phyloP scores from a whole-genome alignment of 2,797 vertebrate genomes.

The Lithobates sylvaticus region DNA sequence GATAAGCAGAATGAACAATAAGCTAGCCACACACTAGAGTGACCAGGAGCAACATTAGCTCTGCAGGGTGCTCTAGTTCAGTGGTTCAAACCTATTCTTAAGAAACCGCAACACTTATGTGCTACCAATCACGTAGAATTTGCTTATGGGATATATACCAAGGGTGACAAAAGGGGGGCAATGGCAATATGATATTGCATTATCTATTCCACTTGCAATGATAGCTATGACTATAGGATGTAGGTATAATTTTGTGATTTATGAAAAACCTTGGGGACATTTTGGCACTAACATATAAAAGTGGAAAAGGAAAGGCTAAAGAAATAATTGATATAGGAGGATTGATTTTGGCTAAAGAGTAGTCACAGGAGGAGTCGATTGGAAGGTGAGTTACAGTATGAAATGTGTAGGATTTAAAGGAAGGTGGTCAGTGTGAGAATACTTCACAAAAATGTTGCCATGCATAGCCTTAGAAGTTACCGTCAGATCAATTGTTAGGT shows the following conservation, averaged over 20 bases:
- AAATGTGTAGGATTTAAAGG: background rate
- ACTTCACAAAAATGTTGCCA: background rate
- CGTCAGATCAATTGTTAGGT: background rate
- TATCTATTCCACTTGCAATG: slow-evolving; percentile 29
- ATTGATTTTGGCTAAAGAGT: background rate
- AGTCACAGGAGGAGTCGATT: background rate
- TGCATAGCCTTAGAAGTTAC: background rate
- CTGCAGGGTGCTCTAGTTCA: slow-evolving; percentile 38
- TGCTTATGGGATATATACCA: slow-evolving; percentile 26
- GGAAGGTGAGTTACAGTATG: background rate
- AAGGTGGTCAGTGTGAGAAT: background rate
- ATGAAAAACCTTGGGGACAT: background rate
- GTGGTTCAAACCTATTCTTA: slow-evolving; percentile 43
- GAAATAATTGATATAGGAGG: background rate
- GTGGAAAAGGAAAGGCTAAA: background rate
- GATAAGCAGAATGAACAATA: slow-evolving; percentile 37
- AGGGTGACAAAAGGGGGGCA: slow-evolving; percentile 4
- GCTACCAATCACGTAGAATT: slow-evolving; percentile 39
- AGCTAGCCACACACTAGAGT: slow-evolving; percentile 38
- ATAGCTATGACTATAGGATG: background rate
- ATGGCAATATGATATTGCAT: slow-evolving; percentile 29
- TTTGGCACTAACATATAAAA: background rate
- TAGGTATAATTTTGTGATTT: background rate
- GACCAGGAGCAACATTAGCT: slow-evolving; percentile 34
- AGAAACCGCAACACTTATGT: slow-evolving; percentile 35